A percentile compares a stretch with the other conserved stretches of the same genome.
Conservation (phyloP, 2,797 vertebrate species). For the Hozukius guyotensis region DNA sequence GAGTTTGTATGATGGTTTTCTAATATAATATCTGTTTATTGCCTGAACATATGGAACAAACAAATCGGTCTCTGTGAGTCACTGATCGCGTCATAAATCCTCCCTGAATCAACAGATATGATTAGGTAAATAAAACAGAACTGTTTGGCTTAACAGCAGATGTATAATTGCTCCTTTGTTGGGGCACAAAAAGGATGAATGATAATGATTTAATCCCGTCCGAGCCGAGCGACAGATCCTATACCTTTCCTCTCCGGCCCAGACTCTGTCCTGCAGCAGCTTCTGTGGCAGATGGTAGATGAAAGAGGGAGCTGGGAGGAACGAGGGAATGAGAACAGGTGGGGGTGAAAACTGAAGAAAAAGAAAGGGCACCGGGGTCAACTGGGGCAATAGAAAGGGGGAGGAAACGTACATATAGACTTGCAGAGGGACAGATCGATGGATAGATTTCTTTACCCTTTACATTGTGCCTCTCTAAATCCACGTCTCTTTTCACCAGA, state of each 20-base stretch:
- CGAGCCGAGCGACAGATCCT: constrained; percentile 13
- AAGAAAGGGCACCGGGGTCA: constrained; percentile 75
- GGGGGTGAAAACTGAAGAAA: constrained; percentile 77
- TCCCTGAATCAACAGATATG: neutral
- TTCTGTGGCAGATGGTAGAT: constrained; percentile 83
- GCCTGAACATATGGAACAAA: constrained; percentile 28
- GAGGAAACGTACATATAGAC: constrained; percentile 62
- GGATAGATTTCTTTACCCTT: constrained; percentile 60
- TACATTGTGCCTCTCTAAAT: constrained; percentile 33
- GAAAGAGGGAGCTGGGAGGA: constrained; percentile 74
- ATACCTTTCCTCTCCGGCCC: constrained; percentile 36
- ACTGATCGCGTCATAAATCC: constrained; percentile 2
- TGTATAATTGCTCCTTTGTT: constrained; percentile 58
- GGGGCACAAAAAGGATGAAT: constrained; percentile 28
- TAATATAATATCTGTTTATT: neutral
- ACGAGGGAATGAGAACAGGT: constrained; percentile 74
- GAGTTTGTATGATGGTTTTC: neutral
- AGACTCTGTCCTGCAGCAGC: constrained; percentile 47
- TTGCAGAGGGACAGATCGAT: constrained; percentile 70
- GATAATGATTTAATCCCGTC: constrained; percentile 63
- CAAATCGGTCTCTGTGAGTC: constrained; percentile 12
- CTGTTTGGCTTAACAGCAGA: constrained; percentile 44
- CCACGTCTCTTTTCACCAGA: constrained; percentile 58
- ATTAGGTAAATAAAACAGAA: constrained; percentile 41
- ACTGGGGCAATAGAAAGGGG: constrained; percentile 59